These are phyloP conservation scores for Odontomachus brunneus DNA, from an alignment of 1,140 invertebrate species.

Conservation along the genomic window DNA sequence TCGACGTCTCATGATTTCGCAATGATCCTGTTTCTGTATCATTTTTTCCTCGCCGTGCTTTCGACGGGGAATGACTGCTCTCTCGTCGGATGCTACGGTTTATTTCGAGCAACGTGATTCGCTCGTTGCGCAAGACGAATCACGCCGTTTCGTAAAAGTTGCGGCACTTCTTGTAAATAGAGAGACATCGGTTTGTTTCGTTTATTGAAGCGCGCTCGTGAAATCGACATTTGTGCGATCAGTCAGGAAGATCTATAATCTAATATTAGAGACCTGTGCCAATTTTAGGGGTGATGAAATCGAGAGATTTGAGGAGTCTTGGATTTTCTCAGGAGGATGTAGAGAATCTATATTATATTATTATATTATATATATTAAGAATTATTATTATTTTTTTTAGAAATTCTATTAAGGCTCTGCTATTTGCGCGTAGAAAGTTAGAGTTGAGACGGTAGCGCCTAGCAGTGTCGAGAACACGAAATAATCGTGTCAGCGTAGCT, in stretches of 20 bases:
- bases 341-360: no score
- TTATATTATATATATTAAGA: no score
- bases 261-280: not conserved
- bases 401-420: no score
- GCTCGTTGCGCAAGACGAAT: slow-evolving; percentile 14
- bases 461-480: no score
- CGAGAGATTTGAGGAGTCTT: no score
- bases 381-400: no score
- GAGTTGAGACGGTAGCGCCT: no score
- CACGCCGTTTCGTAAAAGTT: slow-evolving; percentile 18
- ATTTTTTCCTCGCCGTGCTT: slow-evolving; percentile 24
- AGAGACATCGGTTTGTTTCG: not conserved
- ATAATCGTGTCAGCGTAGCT: no score
- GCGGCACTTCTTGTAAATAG: slow-evolving; percentile 16
- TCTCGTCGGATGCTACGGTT: slow-evolving; percentile 32
- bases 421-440: no score
- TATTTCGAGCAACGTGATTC: slow-evolving; percentile 16
- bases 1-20: slow-evolving; percentile 33
- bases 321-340: no score
- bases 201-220: not conserved
- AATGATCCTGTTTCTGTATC: slow-evolving; percentile 38
- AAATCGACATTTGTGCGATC: not conserved
- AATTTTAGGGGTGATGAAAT: not conserved
- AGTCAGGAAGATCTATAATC: not conserved
- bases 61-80: slow-evolving; percentile 54